phyloP scores from a whole-genome alignment of 2,113 vertebrate genomes.

The Loxodonta africana region DNA sequence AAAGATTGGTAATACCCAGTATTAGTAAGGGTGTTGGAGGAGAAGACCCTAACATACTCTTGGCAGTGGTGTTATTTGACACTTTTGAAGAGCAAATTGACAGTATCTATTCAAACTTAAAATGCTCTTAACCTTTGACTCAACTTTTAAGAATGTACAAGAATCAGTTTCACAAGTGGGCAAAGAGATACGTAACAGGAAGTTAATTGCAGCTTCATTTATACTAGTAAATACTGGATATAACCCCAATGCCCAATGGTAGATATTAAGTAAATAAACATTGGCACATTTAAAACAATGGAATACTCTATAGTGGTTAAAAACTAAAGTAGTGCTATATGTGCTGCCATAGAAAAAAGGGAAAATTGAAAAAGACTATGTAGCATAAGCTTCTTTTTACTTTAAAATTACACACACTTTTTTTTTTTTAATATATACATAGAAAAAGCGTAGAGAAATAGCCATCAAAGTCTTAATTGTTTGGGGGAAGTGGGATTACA shows the following conservation, averaged over 20 bases:
- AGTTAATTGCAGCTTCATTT: background rate
- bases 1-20: too few relatives aligned
- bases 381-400: background rate
- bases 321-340: slow-evolving; percentile 17
- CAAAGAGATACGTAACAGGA: slow-evolving; percentile 4
- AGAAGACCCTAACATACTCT: background rate
- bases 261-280: slow-evolving; percentile 32
- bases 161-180: background rate
- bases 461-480: slow-evolving; percentile 40
- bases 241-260: background rate
- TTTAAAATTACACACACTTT: background rate
- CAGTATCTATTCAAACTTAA: slow-evolving; percentile 5
- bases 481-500: background rate
- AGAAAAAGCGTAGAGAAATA: background rate
- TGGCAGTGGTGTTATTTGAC: background rate
- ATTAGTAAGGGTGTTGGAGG: background rate
- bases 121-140: background rate
- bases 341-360: slow-evolving; percentile 9
- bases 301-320: slow-evolving; percentile 30
- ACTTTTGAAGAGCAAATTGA: slow-evolving; percentile 21
- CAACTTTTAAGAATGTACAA: background rate
- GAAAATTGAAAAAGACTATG: slow-evolving; percentile 41
- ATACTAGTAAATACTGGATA: slow-evolving; percentile 1
- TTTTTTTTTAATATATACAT: background rate
- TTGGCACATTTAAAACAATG: slow-evolving; percentile 29